Evolutionary conservation across 2,888 invertebrate genomes (phyloP).

Genomic region (Lottia scabra): DNA sequence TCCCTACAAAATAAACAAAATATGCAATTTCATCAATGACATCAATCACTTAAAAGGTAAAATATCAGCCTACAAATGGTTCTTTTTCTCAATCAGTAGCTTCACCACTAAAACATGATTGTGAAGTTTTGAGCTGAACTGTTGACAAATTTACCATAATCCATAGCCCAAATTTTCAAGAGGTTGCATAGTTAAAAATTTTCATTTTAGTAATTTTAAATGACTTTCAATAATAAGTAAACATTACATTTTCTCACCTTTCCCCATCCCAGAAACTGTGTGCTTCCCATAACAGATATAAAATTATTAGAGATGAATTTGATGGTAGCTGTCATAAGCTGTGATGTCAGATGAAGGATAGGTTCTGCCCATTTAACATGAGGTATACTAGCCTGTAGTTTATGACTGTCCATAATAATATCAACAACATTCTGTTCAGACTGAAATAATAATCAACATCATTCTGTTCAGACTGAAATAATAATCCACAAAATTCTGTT

Average conservation of each 20-base stretch:
- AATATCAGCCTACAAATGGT: too few species aligned
- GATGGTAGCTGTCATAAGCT: constrained; percentile 84
- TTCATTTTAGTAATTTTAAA: too few species aligned
- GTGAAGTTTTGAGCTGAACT: too few species aligned
- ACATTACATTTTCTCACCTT: constrained; percentile 68
- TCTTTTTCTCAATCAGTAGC: too few species aligned
- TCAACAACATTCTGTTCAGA: constrained; percentile 85
- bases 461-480: too few species aligned
- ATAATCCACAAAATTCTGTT: not conserved
- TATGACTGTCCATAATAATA: constrained; percentile 86
- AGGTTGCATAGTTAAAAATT: too few species aligned
- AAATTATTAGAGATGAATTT: constrained; percentile 85
- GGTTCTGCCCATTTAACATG: constrained; percentile 86
- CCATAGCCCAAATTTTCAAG: too few species aligned
- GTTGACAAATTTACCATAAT: too few species aligned
- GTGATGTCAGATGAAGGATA: constrained; percentile 82
- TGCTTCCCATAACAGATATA: constrained; percentile 79
- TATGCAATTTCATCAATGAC: too few species aligned
- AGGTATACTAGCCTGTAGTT: constrained; percentile 81
- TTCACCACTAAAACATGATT: too few species aligned
- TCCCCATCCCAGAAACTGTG: constrained; percentile 78
- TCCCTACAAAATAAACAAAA: constrained; percentile 25
- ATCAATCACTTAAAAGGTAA: too few species aligned
- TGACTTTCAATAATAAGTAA: too few species aligned
- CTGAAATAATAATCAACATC: constrained; percentile 65